phyloP scores from a whole-genome alignment of 1,140 invertebrate species.

The Atta colombica region DNA sequence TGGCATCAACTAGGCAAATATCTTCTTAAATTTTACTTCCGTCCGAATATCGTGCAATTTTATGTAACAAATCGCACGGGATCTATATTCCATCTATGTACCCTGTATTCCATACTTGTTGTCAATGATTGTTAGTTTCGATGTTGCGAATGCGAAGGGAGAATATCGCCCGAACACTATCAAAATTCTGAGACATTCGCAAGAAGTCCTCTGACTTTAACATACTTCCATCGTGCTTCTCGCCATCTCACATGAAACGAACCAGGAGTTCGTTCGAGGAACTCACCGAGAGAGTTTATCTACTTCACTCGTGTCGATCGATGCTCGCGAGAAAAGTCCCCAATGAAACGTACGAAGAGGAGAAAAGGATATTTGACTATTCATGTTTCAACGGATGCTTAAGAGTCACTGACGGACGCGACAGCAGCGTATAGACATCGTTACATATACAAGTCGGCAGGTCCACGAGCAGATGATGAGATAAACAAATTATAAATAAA shows the following conservation, averaged over 20 bases:
- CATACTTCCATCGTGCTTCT: background rate
- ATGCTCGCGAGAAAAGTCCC: slow-evolving; percentile 12
- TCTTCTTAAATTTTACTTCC: slow-evolving; percentile 35
- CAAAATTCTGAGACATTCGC: background rate
- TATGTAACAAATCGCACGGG: slow-evolving; percentile 14
- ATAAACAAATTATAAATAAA: slow-evolving; percentile 85
- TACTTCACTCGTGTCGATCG: background rate
- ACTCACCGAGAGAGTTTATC: background rate
- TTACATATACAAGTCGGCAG: slow-evolving; percentile 40
- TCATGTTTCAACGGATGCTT: slow-evolving; percentile 41
- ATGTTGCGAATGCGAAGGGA: background rate
- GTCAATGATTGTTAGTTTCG: background rate
- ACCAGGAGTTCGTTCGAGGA: background rate
- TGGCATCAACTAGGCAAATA: background rate
- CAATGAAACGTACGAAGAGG: background rate
- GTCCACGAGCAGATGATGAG: slow-evolving; percentile 77
- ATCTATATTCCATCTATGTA: background rate
- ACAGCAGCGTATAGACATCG: background rate
- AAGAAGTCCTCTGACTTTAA: background rate
- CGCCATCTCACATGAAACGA: background rate
- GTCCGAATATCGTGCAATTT: slow-evolving; percentile 5
- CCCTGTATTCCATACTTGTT: background rate
- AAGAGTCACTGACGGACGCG: slow-evolving; percentile 25
- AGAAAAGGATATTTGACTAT: slow-evolving; percentile 39
- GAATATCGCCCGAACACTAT: background rate